Percentiles rank a stretch among this genome's conserved stretches.
These are phyloP conservation scores for Struthidea cinerea DNA, from an alignment of 2,113 vertebrate genomes.

Conservation along the genomic window DNA sequence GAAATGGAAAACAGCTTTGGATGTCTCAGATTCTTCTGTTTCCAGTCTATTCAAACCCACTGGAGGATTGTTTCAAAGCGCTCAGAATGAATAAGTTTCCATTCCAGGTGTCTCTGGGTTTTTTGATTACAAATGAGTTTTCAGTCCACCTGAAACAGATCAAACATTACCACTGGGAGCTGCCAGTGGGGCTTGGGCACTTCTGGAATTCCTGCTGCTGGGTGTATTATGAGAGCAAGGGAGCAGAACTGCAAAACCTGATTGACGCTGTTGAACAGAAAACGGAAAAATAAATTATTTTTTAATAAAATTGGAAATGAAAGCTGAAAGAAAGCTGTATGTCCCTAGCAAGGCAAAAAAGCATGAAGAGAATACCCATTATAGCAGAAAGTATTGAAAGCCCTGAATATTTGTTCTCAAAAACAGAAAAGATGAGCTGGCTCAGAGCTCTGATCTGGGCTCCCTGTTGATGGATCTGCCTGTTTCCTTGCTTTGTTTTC, in stretches of 20 bases:
- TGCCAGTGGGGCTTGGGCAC: background rate
- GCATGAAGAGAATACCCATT: background rate
- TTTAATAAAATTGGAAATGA: slow-evolving; percentile 25
- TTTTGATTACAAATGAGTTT: background rate
- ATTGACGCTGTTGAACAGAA: background rate
- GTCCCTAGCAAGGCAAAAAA: background rate
- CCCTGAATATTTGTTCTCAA: background rate
- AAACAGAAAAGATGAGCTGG: background rate
- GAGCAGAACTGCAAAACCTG: background rate
- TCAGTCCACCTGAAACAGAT: background rate
- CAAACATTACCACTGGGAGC: background rate
- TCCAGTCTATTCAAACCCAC: background rate
- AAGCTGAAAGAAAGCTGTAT: background rate
- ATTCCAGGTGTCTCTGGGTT: background rate
- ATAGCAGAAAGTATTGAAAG: background rate
- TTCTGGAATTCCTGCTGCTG: background rate
- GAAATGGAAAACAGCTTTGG: background rate
- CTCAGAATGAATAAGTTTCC: background rate
- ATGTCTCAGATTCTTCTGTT: background rate
- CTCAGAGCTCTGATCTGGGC: background rate
- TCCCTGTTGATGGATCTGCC: background rate
- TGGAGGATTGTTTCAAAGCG: background rate
- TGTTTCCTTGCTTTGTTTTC: background rate
- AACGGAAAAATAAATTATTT: background rate
- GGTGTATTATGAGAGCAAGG: background rate